A percentile compares a stretch with the other conserved stretches of the same genome.
phyloP scores from a whole-genome alignment of 2,113 vertebrate species.

The Himantopus leucocephalus region DNA sequence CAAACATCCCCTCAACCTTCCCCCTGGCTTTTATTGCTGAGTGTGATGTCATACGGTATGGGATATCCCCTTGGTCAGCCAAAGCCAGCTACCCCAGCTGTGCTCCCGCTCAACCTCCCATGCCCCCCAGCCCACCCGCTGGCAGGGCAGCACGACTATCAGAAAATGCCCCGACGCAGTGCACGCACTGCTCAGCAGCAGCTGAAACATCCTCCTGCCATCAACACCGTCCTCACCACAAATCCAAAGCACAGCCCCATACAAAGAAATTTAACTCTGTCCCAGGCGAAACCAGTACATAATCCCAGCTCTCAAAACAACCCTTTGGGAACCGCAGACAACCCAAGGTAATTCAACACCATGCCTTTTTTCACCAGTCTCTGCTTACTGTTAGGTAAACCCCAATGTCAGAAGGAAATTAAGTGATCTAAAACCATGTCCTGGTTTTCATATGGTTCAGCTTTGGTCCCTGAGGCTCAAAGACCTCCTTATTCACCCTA shows the following conservation, averaged over 20 bases:
- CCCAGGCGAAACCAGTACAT: not conserved
- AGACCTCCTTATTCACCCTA: not conserved
- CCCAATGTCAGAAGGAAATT: not conserved
- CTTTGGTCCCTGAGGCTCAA: not conserved
- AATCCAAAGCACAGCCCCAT: not conserved
- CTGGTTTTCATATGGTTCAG: not conserved
- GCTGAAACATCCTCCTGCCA: not conserved
- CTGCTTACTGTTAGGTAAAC: not conserved
- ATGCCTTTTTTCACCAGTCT: not conserved
- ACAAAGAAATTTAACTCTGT: not conserved
- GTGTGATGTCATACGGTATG: too few species aligned
- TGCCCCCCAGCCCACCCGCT: not conserved
- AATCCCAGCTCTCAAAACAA: not conserved
- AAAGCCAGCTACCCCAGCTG: not conserved
- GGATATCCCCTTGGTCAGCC: not conserved
- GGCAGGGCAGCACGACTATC: rapidly evolving
- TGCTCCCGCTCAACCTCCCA: rapidly evolving
- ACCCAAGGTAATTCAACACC: not conserved
- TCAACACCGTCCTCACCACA: not conserved
- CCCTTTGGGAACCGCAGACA: not conserved
- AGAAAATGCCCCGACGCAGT: not conserved
- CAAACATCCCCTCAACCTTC: not conserved
- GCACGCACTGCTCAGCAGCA: not conserved
- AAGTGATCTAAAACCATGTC: not conserved
- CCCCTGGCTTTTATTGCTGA: not conserved